Evolutionary conservation across 2,888 invertebrate species (phyloP).

Genomic region (Hoplodrina ambigua): DNA sequence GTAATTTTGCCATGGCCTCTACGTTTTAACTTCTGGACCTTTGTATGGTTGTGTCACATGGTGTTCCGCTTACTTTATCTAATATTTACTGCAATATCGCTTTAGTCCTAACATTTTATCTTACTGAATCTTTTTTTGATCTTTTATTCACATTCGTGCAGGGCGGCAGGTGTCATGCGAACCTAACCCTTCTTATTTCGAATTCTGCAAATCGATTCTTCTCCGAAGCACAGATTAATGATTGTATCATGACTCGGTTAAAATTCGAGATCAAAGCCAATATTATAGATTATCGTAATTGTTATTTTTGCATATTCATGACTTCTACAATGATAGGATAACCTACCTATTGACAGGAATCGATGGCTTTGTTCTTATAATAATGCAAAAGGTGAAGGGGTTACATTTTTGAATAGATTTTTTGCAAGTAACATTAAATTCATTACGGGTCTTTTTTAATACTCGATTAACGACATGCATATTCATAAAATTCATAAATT

Average conservation of each 20-base stretch:
- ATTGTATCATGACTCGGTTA: slow-evolving; percentile 75
- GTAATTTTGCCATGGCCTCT: too few relatives aligned
- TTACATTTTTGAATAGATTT: slow-evolving; percentile 56
- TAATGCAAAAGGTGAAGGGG: slow-evolving; percentile 61
- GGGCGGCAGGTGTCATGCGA: slow-evolving; percentile 29
- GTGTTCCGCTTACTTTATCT: too few relatives aligned
- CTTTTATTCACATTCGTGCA: slow-evolving; percentile 15
- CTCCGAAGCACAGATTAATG: slow-evolving; percentile 68
- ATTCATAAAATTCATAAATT: slow-evolving; percentile 84
- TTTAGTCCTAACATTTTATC: not conserved
- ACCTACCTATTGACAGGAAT: slow-evolving; percentile 56
- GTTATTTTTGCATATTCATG: slow-evolving; percentile 89
- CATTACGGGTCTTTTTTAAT: slow-evolving; percentile 46
- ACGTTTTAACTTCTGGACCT: too few relatives aligned
- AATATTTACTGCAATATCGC: not conserved
- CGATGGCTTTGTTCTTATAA: slow-evolving; percentile 59
- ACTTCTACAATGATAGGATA: slow-evolving; percentile 56
- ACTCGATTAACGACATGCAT: slow-evolving; percentile 74
- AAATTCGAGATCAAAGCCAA: slow-evolving; percentile 77
- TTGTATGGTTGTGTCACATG: too few relatives aligned
- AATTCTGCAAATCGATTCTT: slow-evolving; percentile 36
- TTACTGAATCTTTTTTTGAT: not conserved
- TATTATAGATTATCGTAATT: slow-evolving; percentile 86
- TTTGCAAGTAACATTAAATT: slow-evolving; percentile 65
- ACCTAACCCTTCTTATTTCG: slow-evolving; percentile 45